Evolutionary conservation across 2,797 vertebrate genomes (phyloP).

Genomic region (Dipus sagitta): DNA sequence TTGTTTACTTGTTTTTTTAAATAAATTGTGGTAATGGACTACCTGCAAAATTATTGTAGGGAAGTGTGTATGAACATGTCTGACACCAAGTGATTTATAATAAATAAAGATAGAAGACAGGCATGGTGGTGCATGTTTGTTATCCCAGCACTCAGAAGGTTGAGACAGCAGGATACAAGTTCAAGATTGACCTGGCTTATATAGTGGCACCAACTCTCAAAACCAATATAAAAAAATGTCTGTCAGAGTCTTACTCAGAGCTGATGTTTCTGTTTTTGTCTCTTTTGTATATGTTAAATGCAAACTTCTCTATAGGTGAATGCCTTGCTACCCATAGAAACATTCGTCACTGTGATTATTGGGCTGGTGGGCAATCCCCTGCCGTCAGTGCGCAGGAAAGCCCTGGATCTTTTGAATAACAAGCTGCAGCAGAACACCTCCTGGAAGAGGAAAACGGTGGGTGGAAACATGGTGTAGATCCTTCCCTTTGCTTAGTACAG

Average conservation of each 20-base stretch:
- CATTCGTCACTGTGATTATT: slow-evolving; percentile 94
- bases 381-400: slow-evolving; percentile 94
- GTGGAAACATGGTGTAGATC: not conserved
- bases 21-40: not conserved
- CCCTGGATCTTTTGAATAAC: slow-evolving; percentile 98
- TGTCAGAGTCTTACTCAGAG: not conserved
- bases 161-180: not conserved
- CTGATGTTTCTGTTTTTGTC: not conserved
- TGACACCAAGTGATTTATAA: not conserved
- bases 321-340: slow-evolving; percentile 93
- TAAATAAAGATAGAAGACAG: not conserved
- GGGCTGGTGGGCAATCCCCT: slow-evolving; percentile 94
- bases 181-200: not conserved
- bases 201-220: not conserved
- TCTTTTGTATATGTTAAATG: not conserved
- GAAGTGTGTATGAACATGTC: not conserved
- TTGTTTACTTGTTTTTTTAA: not conserved
- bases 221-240: not conserved
- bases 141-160: not conserved
- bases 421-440: slow-evolving; percentile 92
- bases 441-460: slow-evolving; percentile 93
- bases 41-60: not conserved
- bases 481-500: not conserved
- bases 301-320: slow-evolving; percentile 90
- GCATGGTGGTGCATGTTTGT: not conserved